Conservation (phyloP, 35 echinoderm and acorn worm genomes). For the Hemicentrotus pulcherrimus region DNA sequence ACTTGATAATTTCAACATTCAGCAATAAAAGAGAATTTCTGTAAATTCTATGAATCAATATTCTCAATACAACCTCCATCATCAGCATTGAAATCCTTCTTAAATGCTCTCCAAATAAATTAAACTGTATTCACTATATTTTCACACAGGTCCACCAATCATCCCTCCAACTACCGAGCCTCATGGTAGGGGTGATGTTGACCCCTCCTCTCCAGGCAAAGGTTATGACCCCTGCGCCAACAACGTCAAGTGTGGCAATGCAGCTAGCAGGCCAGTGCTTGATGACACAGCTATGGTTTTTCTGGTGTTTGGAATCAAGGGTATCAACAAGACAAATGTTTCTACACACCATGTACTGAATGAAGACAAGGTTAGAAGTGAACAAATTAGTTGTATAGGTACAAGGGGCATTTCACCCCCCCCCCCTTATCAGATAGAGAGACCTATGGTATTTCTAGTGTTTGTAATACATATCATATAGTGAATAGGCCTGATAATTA, state of each 20-base stretch:
- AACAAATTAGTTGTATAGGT: no score
- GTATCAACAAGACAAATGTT: constrained; percentile 47
- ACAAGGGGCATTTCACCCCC: no score
- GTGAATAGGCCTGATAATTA: no score
- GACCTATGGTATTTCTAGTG: no score
- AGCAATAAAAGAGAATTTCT: no score
- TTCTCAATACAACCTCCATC: no score
- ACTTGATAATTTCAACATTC: no score
- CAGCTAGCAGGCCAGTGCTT: constrained; percentile 62
- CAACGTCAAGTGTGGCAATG: constrained; percentile 42
- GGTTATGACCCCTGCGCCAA: constrained; percentile 75
- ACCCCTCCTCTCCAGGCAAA: constrained; percentile 27
- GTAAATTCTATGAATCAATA: no score
- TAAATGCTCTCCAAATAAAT: no score
- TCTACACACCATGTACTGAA: constrained; percentile 66
- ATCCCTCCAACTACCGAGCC: not conserved
- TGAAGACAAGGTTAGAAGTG: constrained; percentile 65
- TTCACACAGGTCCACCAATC: not conserved
- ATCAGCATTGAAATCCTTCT: no score
- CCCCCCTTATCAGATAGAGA: no score
- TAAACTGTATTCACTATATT: not conserved
- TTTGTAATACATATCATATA: no score
- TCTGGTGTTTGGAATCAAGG: constrained; percentile 76
- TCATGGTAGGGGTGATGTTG: not conserved
- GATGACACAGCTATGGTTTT: constrained; percentile 77